Base-by-base conservation (phyloP, 2,888 invertebrate species). In the Cataglyphis rosenhaueri region DNA sequence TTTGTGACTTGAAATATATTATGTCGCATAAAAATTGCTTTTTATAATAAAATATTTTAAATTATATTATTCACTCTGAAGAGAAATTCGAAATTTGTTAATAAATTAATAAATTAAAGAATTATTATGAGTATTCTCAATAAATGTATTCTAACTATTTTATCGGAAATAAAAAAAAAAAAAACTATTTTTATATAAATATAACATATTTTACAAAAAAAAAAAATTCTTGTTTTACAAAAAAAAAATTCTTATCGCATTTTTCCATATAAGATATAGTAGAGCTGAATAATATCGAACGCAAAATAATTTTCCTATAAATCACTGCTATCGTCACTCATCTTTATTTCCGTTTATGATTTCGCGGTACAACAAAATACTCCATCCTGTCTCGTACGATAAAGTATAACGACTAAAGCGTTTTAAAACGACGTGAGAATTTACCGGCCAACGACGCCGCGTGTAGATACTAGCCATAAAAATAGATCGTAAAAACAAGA, bases 281-380 rank as follows among this genome's bases (percentile, higher is more conserved):
- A 41, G 15, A 18, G 3, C 29, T 41, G n/a, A n/a, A 61, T 62
- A 2, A 41, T 5, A 21, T 25, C 21, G 15, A 38, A 52, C 18
- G 15, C 12, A 32, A 6, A 32, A 15, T 55, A 65, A 25, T 52
- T 65, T 65, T 5, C 38, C 8, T 25, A 6, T 8, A 75, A 76
- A 76, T 65, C 55, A 35, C 12, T 44, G 35, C 0, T n/a, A 52
- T 61, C 62, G 21, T 64, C 55, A 81, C 8, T 48, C 61, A 70
- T 15, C 59, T 66, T 79, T 79, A 71, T 35, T 76, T 76, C 38
- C 61, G 61, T 21, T 48, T 68, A n/a, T 41, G 52, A 70, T 79
- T 59, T 57, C 78, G 21, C n/a, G 52, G 57, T 62, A 48, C 62
- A 32, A 57, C 57, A 32, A 41, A 41, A 21, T 35, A 78, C 52